Conservation (phyloP, 2,113 vertebrate genomes). For the Pampusana beccarii region DNA sequence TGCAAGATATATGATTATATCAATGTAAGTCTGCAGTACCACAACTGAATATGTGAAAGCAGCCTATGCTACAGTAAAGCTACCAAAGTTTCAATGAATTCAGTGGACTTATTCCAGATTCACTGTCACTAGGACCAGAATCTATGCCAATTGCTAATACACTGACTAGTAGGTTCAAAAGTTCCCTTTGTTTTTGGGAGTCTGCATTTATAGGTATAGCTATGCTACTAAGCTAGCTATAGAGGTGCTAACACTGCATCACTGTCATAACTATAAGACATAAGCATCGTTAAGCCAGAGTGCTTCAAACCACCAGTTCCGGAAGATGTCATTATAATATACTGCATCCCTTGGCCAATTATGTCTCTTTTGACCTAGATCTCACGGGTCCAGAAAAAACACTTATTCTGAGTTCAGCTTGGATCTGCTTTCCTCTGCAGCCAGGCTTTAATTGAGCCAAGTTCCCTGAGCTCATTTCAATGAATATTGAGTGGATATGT, state of each 20-base stretch:
- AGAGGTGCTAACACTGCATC: background rate
- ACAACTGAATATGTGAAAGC: background rate
- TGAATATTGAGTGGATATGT: conserved; percentile 13
- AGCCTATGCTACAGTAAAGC: background rate
- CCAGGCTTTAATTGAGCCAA: background rate
- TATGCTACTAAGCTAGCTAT: background rate
- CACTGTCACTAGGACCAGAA: background rate
- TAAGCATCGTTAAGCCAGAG: background rate
- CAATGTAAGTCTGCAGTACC: background rate
- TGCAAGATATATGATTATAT: background rate
- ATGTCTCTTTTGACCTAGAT: background rate
- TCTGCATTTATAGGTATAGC: background rate
- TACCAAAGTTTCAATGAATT: background rate
- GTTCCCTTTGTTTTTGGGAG: background rate
- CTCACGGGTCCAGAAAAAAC: background rate
- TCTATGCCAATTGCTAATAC: background rate
- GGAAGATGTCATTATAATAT: background rate
- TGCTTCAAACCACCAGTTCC: background rate
- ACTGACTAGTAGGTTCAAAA: background rate
- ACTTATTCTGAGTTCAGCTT: background rate
- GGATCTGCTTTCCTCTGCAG: background rate
- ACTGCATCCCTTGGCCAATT: background rate
- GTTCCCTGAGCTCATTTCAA: background rate
- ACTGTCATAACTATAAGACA: background rate
- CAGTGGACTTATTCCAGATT: background rate